Percentiles rank a stretch among this genome's conserved stretches.
phyloP scores from a whole-genome alignment of 2,888 invertebrate genomes.

The Acleris emargana region DNA sequence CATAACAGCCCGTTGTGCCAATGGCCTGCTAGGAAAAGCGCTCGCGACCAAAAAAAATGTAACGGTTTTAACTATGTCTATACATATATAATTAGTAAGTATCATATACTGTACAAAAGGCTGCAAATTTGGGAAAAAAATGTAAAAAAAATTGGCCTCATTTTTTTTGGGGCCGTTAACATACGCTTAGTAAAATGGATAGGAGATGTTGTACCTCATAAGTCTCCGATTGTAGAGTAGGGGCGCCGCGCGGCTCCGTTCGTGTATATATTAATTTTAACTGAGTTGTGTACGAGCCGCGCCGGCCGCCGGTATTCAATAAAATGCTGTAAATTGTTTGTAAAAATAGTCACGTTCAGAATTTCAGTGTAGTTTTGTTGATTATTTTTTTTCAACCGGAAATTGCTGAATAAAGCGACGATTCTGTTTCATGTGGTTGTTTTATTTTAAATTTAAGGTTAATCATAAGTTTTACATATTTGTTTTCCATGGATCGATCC shows the following conservation, averaged over 20 bases:
- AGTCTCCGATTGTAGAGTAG: constrained; percentile 71
- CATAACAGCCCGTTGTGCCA: constrained; percentile 43
- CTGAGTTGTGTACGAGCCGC: constrained; percentile 48
- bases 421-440: constrained; percentile 75
- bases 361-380: constrained; percentile 81
- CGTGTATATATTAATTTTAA: constrained; percentile 69
- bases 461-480: too few species aligned
- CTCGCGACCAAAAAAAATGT: constrained; percentile 66
- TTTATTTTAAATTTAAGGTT: constrained; percentile 53
- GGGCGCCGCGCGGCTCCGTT: constrained; percentile 49
- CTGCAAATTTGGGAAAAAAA: constrained; percentile 75
- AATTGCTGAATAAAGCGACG: constrained; percentile 81
- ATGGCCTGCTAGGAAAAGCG: constrained; percentile 49
- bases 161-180: constrained; percentile 70
- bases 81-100: constrained; percentile 78
- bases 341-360: constrained; percentile 81
- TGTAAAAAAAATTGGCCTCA: constrained; percentile 76
- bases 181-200: constrained; percentile 82
- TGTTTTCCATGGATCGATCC: too few species aligned
- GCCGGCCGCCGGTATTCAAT: constrained; percentile 49
- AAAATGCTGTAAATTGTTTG: constrained; percentile 80
- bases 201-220: constrained; percentile 74
- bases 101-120: constrained; percentile 82
- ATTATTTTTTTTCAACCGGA: constrained; percentile 78
- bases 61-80: constrained; percentile 79